These are phyloP conservation scores for Cydia strobilella DNA, from an alignment of 1,140 invertebrate genomes.

Conservation along the genomic window DNA sequence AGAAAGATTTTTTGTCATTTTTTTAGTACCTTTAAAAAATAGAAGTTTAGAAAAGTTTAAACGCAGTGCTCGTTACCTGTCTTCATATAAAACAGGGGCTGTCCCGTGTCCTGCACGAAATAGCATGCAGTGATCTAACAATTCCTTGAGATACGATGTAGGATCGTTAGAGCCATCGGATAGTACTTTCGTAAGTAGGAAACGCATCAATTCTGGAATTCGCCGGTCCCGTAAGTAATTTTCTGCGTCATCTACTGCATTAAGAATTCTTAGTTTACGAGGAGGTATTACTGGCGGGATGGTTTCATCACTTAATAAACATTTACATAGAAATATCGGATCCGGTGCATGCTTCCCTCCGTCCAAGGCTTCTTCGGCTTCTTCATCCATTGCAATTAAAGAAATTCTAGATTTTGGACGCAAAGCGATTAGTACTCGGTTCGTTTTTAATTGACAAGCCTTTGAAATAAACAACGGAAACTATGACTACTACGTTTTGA, in stretches of 20 bases:
- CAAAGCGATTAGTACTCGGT: neutral
- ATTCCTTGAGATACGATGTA: conserved; percentile 55
- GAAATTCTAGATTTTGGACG: neutral
- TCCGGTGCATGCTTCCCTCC: conserved; percentile 16
- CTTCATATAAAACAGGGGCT: conserved; percentile 64
- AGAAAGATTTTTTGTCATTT: neutral
- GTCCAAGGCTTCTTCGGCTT: conserved; percentile 38
- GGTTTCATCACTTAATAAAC: conserved; percentile 43
- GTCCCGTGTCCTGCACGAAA: conserved; percentile 61
- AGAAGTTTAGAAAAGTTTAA: no score
- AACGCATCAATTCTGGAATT: conserved; percentile 65
- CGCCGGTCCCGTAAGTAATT: conserved; percentile 62
- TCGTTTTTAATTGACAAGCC: neutral
- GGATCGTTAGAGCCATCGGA: conserved; percentile 53
- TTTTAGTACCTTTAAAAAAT: no score
- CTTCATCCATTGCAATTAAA: conserved; percentile 48
- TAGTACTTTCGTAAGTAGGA: conserved; percentile 62
- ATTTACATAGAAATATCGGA: conserved; percentile 54
- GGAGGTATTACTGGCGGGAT: conserved; percentile 46
- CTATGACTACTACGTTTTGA: neutral
- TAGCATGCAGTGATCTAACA: conserved; percentile 68
- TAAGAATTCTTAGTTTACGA: conserved; percentile 58
- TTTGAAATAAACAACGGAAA: neutral
- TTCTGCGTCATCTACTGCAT: conserved; percentile 61
- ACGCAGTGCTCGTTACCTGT: conserved; percentile 44